A percentile compares a stretch with the other conserved stretches of the same genome.
These are phyloP conservation scores for Dipodomys stephensi DNA, from an alignment of 2,113 vertebrate genomes.

Conservation along the genomic window DNA sequence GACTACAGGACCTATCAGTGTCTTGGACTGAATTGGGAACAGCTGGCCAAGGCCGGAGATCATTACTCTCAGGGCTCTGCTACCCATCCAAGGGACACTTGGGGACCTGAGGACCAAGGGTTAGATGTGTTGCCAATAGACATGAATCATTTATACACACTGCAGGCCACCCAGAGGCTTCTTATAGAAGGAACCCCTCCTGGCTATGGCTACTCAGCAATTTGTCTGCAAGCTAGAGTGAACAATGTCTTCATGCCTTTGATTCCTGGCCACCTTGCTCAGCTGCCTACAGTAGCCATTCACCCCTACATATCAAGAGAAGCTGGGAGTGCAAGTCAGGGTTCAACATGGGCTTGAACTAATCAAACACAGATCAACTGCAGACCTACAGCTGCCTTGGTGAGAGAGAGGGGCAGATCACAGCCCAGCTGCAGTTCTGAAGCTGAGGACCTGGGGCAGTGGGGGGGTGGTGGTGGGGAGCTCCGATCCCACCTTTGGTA, in stretches of 20 bases:
- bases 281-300: neutral
- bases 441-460: neutral
- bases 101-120: neutral
- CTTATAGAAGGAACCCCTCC: neutral
- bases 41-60: neutral
- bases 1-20: accelerated
- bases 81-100: neutral
- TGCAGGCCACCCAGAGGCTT: accelerated
- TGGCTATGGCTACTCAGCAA: neutral
- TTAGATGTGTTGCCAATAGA: neutral
- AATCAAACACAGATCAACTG: neutral
- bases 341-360: neutral
- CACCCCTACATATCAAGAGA: neutral
- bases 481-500: no score
- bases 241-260: neutral
- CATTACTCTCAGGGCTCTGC: neutral
- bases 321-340: accelerated
- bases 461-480: no score
- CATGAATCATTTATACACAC: neutral
- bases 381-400: neutral
- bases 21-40: neutral
- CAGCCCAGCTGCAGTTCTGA: accelerated
- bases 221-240: neutral
- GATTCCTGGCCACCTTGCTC: neutral
- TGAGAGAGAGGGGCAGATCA: accelerated